Base-by-base conservation (phyloP, 2,113 vertebrate genomes). In the Ceyx cyanopectus region DNA sequence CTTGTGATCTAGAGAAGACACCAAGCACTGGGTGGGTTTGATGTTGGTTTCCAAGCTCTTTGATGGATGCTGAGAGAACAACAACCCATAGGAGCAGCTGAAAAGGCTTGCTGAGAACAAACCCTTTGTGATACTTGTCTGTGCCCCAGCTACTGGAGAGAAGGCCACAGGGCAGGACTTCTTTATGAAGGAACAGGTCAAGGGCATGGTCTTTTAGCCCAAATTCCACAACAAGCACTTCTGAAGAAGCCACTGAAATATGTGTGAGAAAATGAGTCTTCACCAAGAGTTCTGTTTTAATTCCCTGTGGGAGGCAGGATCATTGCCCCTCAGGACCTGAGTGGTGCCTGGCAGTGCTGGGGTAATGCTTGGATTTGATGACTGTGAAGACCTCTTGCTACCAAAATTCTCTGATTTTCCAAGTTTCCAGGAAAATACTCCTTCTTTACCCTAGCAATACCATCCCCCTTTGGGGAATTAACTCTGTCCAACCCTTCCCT, bases 271-370 rank as follows among this genome's bases (percentile, higher is more conserved):
- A 90, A 66, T 61, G 0, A 57, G 5, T 4, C 1, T 6, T 20
- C 22, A 4, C 6, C 2, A 7, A 57, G 57, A 75, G 6, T 3
- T 21, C 0, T 0, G 29, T 6, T 76, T 65, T 5, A 45, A 58
- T 34, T 74, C 68, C 50, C 56, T 2, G 0, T 34, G 2, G 1
- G 63, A 66, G n/a, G 51, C 50, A 32, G 46, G 62, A 81, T 75
- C 24, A 70, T 3, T 10, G n/a, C 2, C 8, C 12, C 4, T 58
- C 37, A 37, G 37, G 37, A 37, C 37, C 37, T 10, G 37, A 53
- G 51, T 53, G 51, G 51, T 53, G 51, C 53, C 53, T 54, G 53
- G 53, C 27, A 54, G 27, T 29, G 27, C 8, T 54, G 27, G 27
- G 27, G 14, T 12, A 26, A 53, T 9, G 7, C 12, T 53, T 26